Evolutionary conservation across 2,888 invertebrate species (phyloP).

Genomic region (Noctua janthe): DNA sequence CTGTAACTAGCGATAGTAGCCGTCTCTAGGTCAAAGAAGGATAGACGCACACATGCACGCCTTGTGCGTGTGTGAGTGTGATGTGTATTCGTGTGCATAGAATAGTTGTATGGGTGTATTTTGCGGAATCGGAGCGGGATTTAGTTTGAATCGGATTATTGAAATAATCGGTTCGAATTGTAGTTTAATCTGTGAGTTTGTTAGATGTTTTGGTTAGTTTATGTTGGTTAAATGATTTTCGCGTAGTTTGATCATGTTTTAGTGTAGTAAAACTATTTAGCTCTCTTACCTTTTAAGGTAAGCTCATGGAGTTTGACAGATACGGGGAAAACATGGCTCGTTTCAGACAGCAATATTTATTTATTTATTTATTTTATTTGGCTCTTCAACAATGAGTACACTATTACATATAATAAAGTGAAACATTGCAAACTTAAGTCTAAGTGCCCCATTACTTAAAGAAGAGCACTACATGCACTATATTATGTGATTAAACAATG

Average conservation of each 20-base stretch:
- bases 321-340: too few relatives aligned
- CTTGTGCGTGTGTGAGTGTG: slow-evolving; percentile 52
- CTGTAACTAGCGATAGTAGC: slow-evolving; percentile 82
- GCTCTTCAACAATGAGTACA: too few relatives aligned
- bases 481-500: too few relatives aligned
- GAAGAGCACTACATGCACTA: too few relatives aligned
- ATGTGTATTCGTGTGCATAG: slow-evolving; percentile 42
- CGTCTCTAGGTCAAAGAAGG: slow-evolving; percentile 90
- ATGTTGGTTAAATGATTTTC: neutral
- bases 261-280: neutral
- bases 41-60: slow-evolving; percentile 85
- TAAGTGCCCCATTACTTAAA: too few relatives aligned
- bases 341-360: neutral
- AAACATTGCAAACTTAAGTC: too few relatives aligned
- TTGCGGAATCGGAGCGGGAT: slow-evolving; percentile 51
- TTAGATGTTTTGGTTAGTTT: neutral
- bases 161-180: slow-evolving; percentile 47
- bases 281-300: neutral
- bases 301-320: neutral
- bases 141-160: slow-evolving; percentile 55
- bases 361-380: too few relatives aligned
- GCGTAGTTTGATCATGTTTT: neutral
- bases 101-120: slow-evolving; percentile 63
- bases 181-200: slow-evolving; percentile 18
- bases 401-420: too few relatives aligned